phyloP scores from a whole-genome alignment of 1,140 invertebrate species.

The Tetraneura akinire region DNA sequence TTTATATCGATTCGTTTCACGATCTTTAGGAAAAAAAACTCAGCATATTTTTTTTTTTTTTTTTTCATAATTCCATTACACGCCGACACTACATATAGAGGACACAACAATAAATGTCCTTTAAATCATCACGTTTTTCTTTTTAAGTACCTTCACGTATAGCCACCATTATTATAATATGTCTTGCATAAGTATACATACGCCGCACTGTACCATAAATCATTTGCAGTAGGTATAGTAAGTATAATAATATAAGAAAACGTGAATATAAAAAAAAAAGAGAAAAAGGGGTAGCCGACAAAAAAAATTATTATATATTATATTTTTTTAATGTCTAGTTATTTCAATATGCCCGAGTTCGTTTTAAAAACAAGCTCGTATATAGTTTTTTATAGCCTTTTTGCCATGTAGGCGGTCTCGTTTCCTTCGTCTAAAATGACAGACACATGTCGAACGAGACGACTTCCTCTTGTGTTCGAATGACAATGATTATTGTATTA shows the following conservation, averaged over 20 bases:
- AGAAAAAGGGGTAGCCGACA: slow-evolving; percentile 42
- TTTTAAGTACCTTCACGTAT: slow-evolving; percentile 30
- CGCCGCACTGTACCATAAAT: slow-evolving; percentile 23
- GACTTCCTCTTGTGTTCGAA: slow-evolving; percentile 11
- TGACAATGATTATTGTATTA: background rate
- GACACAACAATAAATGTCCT: slow-evolving; percentile 9
- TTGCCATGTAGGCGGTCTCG: slow-evolving; percentile 24
- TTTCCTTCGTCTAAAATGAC: slow-evolving; percentile 32
- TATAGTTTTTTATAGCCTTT: slow-evolving; percentile 29
- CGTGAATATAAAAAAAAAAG: slow-evolving; percentile 18
- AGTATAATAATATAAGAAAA: no score
- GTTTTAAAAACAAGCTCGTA: slow-evolving; percentile 25
- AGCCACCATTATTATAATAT: slow-evolving; percentile 34
- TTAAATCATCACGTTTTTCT: slow-evolving; percentile 48
- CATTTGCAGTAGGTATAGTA: no score
- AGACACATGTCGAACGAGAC: slow-evolving; percentile 45
- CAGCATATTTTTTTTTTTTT: no score
- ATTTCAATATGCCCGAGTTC: slow-evolving; percentile 40
- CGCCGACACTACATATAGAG: no score
- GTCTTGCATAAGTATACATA: slow-evolving; percentile 27
- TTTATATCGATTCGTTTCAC: no score
- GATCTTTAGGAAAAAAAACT: no score
- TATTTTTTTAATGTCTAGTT: slow-evolving; percentile 39
- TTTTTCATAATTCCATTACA: no score
- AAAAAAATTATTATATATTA: slow-evolving; percentile 37